These are phyloP conservation scores for Channa maculata DNA, from an alignment of 2,113 vertebrate genomes.

Conservation along the genomic window DNA sequence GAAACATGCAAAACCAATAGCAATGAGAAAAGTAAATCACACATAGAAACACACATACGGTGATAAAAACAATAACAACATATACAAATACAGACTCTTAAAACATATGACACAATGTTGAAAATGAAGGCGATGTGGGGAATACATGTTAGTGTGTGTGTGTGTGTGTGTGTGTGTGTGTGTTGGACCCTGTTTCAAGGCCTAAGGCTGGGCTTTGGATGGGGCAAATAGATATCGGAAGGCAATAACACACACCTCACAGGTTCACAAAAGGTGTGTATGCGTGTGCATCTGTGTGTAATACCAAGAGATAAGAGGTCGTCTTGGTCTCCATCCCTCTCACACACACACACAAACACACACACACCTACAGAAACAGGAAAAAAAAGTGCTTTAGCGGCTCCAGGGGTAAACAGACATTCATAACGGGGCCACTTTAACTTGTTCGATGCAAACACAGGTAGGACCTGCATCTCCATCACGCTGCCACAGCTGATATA, in stretches of 20 bases:
- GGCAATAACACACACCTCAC: conserved; percentile 64
- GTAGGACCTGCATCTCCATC: conserved; percentile 25
- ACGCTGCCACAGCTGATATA: conserved; percentile 11
- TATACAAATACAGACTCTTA: conserved; percentile 44
- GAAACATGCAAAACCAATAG: conserved; percentile 40
- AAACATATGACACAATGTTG: conserved; percentile 52
- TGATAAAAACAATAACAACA: conserved; percentile 20
- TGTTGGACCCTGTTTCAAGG: conserved; percentile 72
- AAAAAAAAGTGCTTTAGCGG: conserved; percentile 75
- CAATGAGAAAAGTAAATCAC: conserved; percentile 21
- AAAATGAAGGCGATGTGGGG: conserved; percentile 48
- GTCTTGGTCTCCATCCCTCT: conserved; percentile 30
- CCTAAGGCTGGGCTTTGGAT: conserved; percentile 68
- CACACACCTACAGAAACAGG: neutral
- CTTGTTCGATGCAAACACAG: conserved; percentile 56
- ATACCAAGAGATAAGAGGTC: conserved; percentile 47
- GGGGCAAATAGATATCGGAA: conserved; percentile 50
- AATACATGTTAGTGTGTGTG: conserved; percentile 27
- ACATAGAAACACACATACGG: neutral
- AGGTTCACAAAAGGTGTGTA: conserved; percentile 41
- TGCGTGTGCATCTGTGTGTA: conserved; percentile 27
- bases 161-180: conserved; percentile 32
- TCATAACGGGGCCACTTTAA: conserved; percentile 70
- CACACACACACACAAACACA: conserved; percentile 6
- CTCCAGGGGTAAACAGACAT: conserved; percentile 76